Evolutionary conservation across 2,113 vertebrate species (phyloP).

Genomic region (Salvelinus namaycush): DNA sequence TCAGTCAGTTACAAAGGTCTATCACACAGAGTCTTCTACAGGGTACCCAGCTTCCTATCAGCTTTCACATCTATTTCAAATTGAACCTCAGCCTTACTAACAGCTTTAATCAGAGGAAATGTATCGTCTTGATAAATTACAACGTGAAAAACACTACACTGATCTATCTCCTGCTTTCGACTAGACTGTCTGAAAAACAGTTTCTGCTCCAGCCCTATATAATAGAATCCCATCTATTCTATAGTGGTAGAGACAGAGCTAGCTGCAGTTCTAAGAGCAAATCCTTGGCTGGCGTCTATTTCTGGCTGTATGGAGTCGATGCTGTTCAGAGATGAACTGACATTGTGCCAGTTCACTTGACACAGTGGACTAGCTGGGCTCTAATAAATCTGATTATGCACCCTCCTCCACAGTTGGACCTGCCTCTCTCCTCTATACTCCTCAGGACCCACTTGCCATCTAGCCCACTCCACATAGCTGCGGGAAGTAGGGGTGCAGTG

Average conservation of each 20-base stretch:
- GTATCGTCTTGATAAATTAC: neutral
- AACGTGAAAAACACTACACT: neutral
- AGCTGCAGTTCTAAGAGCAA: neutral
- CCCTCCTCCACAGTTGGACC: neutral
- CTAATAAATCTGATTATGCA: constrained; percentile 39
- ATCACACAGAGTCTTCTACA: neutral
- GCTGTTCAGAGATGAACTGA: constrained; percentile 22
- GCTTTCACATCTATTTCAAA: neutral
- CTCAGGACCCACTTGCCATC: neutral
- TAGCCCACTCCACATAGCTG: neutral
- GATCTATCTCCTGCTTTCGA: neutral
- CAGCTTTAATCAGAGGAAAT: neutral
- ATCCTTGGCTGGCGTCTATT: constrained; percentile 16
- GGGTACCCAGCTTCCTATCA: neutral
- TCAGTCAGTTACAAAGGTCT: neutral
- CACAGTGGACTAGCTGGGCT: constrained; percentile 29
- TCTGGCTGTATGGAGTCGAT: constrained; percentile 2
- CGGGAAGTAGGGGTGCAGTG: no score
- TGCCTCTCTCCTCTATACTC: neutral
- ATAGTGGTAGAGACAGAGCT: neutral
- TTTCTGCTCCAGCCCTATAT: neutral
- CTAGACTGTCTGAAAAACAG: neutral
- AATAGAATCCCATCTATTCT: neutral
- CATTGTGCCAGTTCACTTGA: constrained; percentile 37
- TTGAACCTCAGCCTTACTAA: neutral